Evolutionary conservation across 2,797 vertebrate genomes (phyloP).

Genomic region (Lagorchestes hirsutus): DNA sequence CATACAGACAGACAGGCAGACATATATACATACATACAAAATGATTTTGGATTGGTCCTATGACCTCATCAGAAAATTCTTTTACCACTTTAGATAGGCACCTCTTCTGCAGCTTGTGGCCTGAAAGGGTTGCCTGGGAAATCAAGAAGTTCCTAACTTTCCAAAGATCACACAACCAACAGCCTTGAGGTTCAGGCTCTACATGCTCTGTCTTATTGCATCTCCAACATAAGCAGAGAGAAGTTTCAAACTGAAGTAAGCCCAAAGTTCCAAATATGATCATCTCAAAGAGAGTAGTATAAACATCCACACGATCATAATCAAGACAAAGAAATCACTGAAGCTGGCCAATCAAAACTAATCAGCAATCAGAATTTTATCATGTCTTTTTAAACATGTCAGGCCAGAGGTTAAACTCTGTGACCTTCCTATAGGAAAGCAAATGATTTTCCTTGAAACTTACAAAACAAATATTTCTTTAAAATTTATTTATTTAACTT

Average conservation of each 20-base stretch:
- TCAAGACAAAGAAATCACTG: neutral
- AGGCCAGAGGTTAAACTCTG: neutral
- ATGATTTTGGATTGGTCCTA: neutral
- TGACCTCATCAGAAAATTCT: neutral
- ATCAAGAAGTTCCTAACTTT: neutral
- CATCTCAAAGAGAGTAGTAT: neutral
- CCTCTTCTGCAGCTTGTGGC: neutral
- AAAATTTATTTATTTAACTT: too few relatives aligned
- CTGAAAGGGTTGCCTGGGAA: neutral
- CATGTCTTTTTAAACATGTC: neutral
- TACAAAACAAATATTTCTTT: neutral
- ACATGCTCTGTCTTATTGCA: neutral
- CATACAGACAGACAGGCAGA: neutral
- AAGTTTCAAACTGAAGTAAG: neutral
- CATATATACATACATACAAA: neutral
- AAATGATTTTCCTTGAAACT: neutral
- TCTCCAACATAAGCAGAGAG: neutral
- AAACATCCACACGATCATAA: neutral
- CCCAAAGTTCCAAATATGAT: constrained; percentile 21
- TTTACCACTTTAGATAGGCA: neutral
- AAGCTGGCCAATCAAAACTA: neutral
- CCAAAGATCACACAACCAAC: neutral
- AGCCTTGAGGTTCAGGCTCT: neutral
- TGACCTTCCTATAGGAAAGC: neutral
- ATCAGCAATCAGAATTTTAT: neutral